Conservation (phyloP, 2,888 invertebrate genomes). For the Epinotia bilunana region DNA sequence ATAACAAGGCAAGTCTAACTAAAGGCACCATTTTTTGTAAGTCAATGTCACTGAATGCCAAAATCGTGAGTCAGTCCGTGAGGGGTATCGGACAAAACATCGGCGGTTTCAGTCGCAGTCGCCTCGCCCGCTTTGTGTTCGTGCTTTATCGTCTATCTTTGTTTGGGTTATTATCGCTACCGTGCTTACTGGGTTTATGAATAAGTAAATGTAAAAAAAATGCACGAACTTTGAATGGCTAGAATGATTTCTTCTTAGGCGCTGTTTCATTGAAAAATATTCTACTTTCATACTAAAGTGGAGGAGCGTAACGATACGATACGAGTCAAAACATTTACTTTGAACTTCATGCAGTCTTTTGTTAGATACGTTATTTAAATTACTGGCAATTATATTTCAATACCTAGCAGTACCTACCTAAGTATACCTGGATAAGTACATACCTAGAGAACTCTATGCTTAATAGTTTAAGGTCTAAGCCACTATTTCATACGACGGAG, state of each 20-base stretch:
- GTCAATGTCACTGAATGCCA: slow-evolving; percentile 54
- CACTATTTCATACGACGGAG: no score
- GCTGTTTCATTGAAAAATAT: background rate
- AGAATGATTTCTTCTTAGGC: background rate
- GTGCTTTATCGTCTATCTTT: slow-evolving; percentile 45
- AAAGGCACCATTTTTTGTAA: slow-evolving; percentile 45
- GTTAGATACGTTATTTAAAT: no score
- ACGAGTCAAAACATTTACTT: background rate
- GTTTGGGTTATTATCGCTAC: slow-evolving; percentile 15
- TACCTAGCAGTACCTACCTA: no score
- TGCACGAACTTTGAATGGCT: background rate
- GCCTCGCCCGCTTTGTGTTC: slow-evolving; percentile 44
- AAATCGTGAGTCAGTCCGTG: slow-evolving; percentile 58
- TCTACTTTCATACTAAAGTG: background rate
- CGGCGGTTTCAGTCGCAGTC: slow-evolving; percentile 51
- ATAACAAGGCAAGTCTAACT: background rate
- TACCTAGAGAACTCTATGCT: background rate
- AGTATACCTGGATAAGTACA: background rate
- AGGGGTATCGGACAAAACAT: slow-evolving; percentile 43
- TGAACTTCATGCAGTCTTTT: no score
- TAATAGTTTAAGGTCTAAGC: no score
- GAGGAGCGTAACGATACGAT: background rate
- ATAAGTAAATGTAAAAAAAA: background rate
- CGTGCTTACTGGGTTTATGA: slow-evolving; percentile 24
- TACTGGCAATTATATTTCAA: no score